These are phyloP conservation scores for Tachuris rubrigastra DNA, from an alignment of 2,113 vertebrate genomes.

Conservation along the genomic window DNA sequence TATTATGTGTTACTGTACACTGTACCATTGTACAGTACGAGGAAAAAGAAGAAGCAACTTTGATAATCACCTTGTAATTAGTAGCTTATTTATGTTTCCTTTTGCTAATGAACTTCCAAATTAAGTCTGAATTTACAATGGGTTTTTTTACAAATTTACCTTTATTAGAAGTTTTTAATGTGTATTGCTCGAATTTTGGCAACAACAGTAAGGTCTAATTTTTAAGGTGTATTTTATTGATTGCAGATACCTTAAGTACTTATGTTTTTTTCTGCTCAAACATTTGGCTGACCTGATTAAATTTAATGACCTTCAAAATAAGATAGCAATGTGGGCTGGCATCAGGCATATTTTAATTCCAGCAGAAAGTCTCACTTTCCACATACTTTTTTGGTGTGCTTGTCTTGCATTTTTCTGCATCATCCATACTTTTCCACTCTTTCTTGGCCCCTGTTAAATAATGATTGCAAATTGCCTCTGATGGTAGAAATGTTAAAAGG, in stretches of 20 bases:
- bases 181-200: not conserved
- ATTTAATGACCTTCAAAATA: not conserved
- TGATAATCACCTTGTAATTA: not conserved
- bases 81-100: not conserved
- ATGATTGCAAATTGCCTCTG: not conserved
- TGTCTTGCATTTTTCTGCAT: not conserved
- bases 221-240: constrained; percentile 12
- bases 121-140: not conserved
- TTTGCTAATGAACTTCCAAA: not conserved
- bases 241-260: constrained; percentile 3
- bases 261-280: not conserved
- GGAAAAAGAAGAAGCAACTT: not conserved
- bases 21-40: not conserved
- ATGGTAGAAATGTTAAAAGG: not conserved
- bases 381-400: not conserved
- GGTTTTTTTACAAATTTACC: not conserved
- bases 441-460: not conserved
- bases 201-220: not conserved
- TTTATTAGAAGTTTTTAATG: not conserved
- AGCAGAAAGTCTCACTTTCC: not conserved
- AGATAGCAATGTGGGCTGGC: not conserved
- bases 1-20: not conserved
- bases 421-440: not conserved
- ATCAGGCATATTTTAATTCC: not conserved
- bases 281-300: not conserved